A percentile compares a stretch with the other conserved stretches of the same genome.
Evolutionary conservation across 2,888 invertebrate genomes (phyloP).

Genomic region (Magallana nippona): DNA sequence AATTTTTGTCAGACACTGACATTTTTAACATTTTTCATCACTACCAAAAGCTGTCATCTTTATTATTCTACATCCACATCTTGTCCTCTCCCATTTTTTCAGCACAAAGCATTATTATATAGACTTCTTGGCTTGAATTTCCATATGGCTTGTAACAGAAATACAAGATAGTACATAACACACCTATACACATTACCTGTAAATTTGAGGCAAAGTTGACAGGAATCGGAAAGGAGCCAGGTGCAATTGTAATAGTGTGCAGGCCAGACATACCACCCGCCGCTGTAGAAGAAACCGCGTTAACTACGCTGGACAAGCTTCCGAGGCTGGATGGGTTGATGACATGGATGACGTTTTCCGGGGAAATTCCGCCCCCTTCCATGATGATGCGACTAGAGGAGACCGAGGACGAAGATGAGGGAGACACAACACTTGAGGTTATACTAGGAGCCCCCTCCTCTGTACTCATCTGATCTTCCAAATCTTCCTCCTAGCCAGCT

Average conservation of each 20-base stretch:
- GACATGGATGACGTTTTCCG: constrained; percentile 72
- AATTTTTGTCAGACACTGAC: no score
- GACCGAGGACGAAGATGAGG: neutral
- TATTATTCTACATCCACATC: no score
- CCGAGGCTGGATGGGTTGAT: constrained; percentile 60
- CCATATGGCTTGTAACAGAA: neutral
- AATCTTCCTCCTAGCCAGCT: neutral
- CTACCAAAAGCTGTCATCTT: no score
- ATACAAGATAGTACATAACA: neutral
- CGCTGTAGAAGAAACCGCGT: constrained; percentile 49
- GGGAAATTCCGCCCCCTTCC: constrained; percentile 54
- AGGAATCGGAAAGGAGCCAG: constrained; percentile 72
- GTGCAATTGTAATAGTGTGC: constrained; percentile 74
- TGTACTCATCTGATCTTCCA: constrained; percentile 40
- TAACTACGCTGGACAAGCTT: constrained; percentile 43
- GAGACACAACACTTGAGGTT: constrained; percentile 36
- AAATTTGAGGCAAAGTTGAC: constrained; percentile 64
- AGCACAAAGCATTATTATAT: no score
- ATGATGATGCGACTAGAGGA: constrained; percentile 48
- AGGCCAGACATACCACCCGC: constrained; percentile 58
- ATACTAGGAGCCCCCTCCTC: constrained; percentile 38
- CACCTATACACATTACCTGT: constrained; percentile 52
- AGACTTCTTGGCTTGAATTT: no score
- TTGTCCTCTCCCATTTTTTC: no score
- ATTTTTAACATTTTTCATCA: no score